These are phyloP conservation scores for Cetoscarus ocellatus DNA, from an alignment of 2,797 vertebrate species.

Conservation along the genomic window DNA sequence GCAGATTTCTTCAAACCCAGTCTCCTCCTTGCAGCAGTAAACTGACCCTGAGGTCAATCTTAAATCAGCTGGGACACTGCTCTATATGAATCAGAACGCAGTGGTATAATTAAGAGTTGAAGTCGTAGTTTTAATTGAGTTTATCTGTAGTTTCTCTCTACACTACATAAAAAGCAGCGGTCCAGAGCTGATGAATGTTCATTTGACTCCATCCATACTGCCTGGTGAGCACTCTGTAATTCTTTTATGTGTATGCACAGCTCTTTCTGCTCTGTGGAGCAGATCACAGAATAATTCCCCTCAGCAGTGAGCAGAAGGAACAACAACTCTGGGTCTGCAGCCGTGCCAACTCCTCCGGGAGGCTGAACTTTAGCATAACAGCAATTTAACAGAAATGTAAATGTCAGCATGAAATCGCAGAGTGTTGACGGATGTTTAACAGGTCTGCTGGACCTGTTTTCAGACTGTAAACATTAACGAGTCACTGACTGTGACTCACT, in stretches of 20 bases:
- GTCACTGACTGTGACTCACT: too few species aligned
- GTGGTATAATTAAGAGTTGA: neutral
- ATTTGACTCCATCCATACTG: slow-evolving; percentile 20
- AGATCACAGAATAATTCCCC: slow-evolving; percentile 32
- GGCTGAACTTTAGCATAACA: slow-evolving; percentile 6
- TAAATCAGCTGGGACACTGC: neutral
- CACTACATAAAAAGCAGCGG: neutral
- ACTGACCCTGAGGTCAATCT: neutral
- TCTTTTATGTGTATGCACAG: slow-evolving; percentile 37
- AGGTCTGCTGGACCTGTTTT: neutral
- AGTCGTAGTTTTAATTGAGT: neutral
- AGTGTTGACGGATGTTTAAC: neutral
- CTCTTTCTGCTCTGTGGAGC: slow-evolving; percentile 50
- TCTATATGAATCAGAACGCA: neutral
- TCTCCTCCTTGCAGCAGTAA: too few species aligned
- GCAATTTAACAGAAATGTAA: slow-evolving; percentile 12
- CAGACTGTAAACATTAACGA: too few species aligned
- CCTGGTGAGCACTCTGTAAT: slow-evolving; percentile 31
- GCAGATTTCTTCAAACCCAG: too few species aligned
- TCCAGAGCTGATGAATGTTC: slow-evolving; percentile 10
- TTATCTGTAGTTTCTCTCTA: neutral
- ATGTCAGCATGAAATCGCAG: slow-evolving; percentile 14
- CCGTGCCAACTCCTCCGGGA: slow-evolving; percentile 16
- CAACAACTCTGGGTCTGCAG: slow-evolving; percentile 29
- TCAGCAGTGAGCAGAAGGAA: slow-evolving; percentile 16